Evolutionary conservation across 2,113 vertebrate species (phyloP), one percentile per base, ranked within the genome.

Genomic region (Colistium nudipinnis): DNA sequence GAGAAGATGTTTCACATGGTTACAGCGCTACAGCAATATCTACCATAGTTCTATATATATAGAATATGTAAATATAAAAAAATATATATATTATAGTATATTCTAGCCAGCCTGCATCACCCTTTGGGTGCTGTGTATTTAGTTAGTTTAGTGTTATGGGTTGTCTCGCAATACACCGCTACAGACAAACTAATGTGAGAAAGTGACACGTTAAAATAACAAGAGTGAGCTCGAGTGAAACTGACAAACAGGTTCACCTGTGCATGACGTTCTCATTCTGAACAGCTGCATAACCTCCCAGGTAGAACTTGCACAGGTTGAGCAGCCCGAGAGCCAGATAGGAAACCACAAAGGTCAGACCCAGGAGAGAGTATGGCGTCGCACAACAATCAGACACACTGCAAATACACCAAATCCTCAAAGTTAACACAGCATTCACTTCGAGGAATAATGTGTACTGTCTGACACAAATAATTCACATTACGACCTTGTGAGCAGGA

Each of bases 261-360:
- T 96, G 95, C 94, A 95, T 95, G 69, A 95, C 92, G 11, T 95
- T 95, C 66, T 94, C 93, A 1, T 95, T 93, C 63, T 93, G 94
- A 60, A 95, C 85, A 1, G 91, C 95, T 0, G 78, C 78, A 0
- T 88, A 94, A 43, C 95, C 94, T 64, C 91, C 92, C 64, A 96
- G 85, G 87, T 92, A 96, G 62, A 95, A 94, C 87, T 95, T 95
- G 92, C 94, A 94, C 35, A 96, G 87, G 82, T 91, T 94, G 47
- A 96, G 92, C 27, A 94, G 59, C 0, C 94, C 95, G 39, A 95
- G 81, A 20, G 94, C 95, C 73, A 94, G 80, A 90, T 95, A 96
- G 51, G 95, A 96, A 66, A 96, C 93, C 20, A 95, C 91, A 33
- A 94, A 96, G 16, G 95, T 93, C 81, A 96, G 91, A 53, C 95